phyloP scores from a whole-genome alignment of 2,888 invertebrate species.

The Zygaena filipendulae region DNA sequence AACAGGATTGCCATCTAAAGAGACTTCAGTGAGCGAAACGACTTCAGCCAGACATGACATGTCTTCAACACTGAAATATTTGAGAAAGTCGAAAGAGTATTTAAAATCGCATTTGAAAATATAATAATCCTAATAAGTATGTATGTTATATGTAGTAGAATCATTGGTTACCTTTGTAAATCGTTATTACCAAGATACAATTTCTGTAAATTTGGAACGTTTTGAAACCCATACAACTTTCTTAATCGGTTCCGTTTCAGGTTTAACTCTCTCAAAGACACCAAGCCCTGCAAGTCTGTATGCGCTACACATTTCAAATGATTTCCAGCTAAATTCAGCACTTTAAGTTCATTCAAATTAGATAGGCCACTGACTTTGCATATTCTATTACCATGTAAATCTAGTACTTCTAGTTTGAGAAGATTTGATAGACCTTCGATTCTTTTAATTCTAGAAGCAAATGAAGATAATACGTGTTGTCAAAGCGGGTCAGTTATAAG shows the following conservation, averaged over 20 bases:
- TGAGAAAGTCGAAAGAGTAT: too few relatives aligned
- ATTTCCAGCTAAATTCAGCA: conserved; percentile 93
- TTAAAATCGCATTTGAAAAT: too few relatives aligned
- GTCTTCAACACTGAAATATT: conserved; percentile 81
- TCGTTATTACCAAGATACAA: conserved; percentile 87
- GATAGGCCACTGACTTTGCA: conserved; percentile 76
- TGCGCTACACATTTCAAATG: conserved; percentile 81
- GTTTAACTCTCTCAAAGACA: conserved; percentile 86
- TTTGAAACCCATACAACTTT: conserved; percentile 83
- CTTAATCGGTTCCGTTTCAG: conserved; percentile 86
- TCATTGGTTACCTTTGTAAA: conserved; percentile 68
- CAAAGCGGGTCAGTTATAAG: conserved; percentile 1
- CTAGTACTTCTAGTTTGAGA: conserved; percentile 86
- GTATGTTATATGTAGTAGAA: too few relatives aligned
- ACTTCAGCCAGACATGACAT: conserved; percentile 85
- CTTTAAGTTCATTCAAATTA: conserved; percentile 81
- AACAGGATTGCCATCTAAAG: conserved; percentile 88
- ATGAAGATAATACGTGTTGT: conserved; percentile 1
- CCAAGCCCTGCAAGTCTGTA: conserved; percentile 81
- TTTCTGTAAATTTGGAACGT: conserved; percentile 79
- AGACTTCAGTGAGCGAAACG: conserved; percentile 80
- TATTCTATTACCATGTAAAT: conserved; percentile 94
- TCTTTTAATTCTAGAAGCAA: conserved; percentile 76
- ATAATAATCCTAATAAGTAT: too few relatives aligned
- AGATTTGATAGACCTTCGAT: conserved; percentile 81